Conservation (phyloP, 2,797 vertebrate species). For the Pyrrhura leucotis region DNA sequence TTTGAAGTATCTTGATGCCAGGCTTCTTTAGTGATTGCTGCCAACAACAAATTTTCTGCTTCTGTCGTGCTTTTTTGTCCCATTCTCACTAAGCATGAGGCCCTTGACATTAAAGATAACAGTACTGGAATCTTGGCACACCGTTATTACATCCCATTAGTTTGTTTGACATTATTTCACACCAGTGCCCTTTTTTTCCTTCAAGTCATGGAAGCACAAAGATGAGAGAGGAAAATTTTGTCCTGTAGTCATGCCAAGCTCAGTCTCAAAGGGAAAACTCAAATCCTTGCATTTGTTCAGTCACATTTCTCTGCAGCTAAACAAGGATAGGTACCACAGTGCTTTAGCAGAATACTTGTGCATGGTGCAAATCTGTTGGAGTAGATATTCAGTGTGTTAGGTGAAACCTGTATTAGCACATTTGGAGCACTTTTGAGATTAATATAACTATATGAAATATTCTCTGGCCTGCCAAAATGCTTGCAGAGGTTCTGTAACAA, state of each 20-base stretch:
- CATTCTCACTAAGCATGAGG: background rate
- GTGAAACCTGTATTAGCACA: background rate
- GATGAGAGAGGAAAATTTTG: background rate
- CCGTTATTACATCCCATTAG: background rate
- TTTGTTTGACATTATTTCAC: background rate
- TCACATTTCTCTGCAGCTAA: background rate
- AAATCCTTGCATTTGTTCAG: background rate
- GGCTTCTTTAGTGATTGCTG: background rate
- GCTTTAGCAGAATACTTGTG: rapidly evolving
- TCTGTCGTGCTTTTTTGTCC: background rate
- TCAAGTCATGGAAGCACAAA: background rate
- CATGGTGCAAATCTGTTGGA: background rate
- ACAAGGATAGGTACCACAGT: background rate
- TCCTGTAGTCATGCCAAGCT: background rate
- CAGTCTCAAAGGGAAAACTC: background rate
- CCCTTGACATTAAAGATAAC: background rate
- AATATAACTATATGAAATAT: background rate
- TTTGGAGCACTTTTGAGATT: background rate
- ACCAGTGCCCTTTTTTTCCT: background rate
- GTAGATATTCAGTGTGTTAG: background rate
- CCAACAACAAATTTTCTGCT: background rate
- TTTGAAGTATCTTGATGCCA: background rate
- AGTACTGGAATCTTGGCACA: background rate
- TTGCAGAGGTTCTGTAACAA: background rate
- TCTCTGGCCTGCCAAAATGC: background rate